Conservation (phyloP, 2,888 invertebrate species). For the Rapana venosa region DNA sequence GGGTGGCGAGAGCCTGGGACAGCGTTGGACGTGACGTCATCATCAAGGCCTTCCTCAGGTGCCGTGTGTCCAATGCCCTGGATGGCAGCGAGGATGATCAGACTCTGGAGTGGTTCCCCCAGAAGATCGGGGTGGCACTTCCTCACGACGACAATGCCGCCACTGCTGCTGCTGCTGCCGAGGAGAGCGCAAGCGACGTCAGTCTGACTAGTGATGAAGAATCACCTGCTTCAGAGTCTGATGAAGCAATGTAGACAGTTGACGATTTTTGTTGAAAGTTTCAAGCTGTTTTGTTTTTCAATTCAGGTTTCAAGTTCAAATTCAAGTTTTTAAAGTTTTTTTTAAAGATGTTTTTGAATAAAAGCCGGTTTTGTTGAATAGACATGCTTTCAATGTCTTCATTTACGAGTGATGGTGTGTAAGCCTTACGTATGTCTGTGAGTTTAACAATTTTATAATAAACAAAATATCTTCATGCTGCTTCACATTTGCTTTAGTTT, state of each 20-base stretch:
- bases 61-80: neutral
- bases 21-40: neutral
- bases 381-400: neutral
- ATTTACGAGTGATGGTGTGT: constrained; percentile 10
- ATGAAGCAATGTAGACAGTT: constrained; percentile 7
- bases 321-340: constrained; percentile 22
- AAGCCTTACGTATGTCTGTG: constrained; percentile 3
- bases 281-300: neutral
- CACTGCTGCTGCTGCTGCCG: neutral
- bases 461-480: neutral
- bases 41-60: neutral
- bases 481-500: neutral
- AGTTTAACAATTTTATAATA: neutral
- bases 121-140: neutral
- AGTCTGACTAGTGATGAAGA: constrained; percentile 27
- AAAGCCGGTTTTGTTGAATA: constrained; percentile 4
- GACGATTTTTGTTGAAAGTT: constrained; percentile 1
- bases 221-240: constrained; percentile 3
- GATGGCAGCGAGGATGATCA: neutral
- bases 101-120: constrained; percentile 1
- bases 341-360: constrained; percentile 17
- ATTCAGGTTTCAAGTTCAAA: neutral
- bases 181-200: constrained; percentile 16
- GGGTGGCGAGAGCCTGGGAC: constrained; percentile 12
- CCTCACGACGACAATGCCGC: neutral